phyloP scores from a whole-genome alignment of 2,113 vertebrate genomes.

The Arvicanthis niloticus region DNA sequence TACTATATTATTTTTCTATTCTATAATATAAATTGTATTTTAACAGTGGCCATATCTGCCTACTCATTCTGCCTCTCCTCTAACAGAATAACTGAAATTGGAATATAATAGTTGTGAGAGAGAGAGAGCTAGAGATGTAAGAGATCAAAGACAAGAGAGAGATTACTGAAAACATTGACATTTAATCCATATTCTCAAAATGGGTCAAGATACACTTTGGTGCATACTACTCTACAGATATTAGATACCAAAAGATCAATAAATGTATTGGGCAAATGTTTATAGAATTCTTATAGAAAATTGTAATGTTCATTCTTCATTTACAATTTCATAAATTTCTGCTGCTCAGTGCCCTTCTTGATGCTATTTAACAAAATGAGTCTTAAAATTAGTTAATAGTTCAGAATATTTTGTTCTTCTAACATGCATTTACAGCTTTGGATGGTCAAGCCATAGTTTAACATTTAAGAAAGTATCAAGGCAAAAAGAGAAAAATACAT shows the following conservation, averaged over 20 bases:
- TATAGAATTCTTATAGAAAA: neutral
- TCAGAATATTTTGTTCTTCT: neutral
- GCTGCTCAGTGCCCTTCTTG: neutral
- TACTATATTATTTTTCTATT: neutral
- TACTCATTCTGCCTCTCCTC: neutral
- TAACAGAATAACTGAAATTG: neutral
- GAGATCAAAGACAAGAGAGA: neutral
- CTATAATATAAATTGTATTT: neutral
- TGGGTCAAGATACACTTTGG: neutral
- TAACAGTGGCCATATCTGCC: neutral
- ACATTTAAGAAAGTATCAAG: neutral
- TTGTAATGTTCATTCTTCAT: neutral
- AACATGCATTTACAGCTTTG: neutral
- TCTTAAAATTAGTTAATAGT: neutral
- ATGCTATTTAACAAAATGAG: conserved; percentile 37
- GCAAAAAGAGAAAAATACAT: neutral
- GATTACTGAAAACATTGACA: neutral
- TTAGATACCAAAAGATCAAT: neutral
- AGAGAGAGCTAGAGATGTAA: too few relatives aligned
- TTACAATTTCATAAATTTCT: neutral
- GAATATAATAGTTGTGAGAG: neutral
- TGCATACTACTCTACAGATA: neutral
- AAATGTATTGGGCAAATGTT: neutral
- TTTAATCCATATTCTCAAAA: neutral
- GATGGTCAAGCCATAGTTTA: neutral